Base-by-base conservation (phyloP, 2,888 invertebrate genomes). In the Mimumesa dahlbomi region DNA sequence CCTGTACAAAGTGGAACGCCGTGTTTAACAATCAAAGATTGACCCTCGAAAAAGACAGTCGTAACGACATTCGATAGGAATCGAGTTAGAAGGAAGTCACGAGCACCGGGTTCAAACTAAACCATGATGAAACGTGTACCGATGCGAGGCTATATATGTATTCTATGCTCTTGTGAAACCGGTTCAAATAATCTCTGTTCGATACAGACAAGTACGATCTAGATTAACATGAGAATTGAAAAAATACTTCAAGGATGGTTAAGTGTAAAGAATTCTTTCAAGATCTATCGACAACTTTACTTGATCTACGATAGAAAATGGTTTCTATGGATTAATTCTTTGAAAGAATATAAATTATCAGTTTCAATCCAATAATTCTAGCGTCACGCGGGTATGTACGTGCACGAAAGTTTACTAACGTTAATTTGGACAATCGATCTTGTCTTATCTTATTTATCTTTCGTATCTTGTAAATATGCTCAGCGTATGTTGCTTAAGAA, bases 21-120 rank as follows among this genome's bases (percentile, higher is more conserved):
- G 50, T 36, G 45, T 45, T 61, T 64, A 67, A 65, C 70, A 56
- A 77, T 68, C 67, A 75, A 73, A 69, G 72, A 65, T 65, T 63
- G 65, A 61, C 75, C 74, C 64, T 74, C 50, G 53, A 53, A 56
- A 50, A 50, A 50, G 42, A 68, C 66, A 64, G 57, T 46, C 59
- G 70, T 65, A 65, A 70, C 50, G 62, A 50, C 52, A 53, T 31
- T 34, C 22, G 65, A 70, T 66, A 70, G 70, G 38, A 45, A 66
- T 58, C 65, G n/a, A n/a, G 19, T 9, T 14, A 18, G 48, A 50
- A 43, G 49, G 45, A 53, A 50, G 43, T 36, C 21, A 18, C 13
- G n/a, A 11, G 13, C 5, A 16, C 6, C 18, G 40, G 5, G 14
- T 16, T n/a, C n/a, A n/a, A n/a, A 14, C 1, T n/a, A n/a, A n/a